phyloP scores from a whole-genome alignment of 2,113 vertebrate genomes.

The Pedionomus torquatus region DNA sequence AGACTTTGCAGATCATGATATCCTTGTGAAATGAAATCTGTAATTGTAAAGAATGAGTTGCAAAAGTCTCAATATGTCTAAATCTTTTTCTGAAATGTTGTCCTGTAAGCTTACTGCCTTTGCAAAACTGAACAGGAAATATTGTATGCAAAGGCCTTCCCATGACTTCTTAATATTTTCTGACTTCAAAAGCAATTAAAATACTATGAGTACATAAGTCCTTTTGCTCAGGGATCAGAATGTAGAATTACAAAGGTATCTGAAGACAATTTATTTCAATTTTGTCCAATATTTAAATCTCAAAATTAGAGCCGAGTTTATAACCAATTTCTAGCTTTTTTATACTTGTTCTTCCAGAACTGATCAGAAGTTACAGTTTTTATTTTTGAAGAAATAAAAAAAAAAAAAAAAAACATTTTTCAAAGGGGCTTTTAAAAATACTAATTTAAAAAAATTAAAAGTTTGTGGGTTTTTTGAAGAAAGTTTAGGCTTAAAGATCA shows the following conservation, averaged over 20 bases:
- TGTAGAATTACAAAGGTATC: not conserved
- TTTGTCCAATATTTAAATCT: not conserved
- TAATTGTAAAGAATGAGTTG: not conserved
- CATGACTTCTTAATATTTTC: rapidly evolving
- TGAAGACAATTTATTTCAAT: not conserved
- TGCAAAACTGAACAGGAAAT: not conserved
- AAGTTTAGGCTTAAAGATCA: not conserved
- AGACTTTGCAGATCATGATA: not conserved
- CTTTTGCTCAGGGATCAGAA: not conserved
- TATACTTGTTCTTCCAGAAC: not conserved
- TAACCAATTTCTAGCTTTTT: not conserved
- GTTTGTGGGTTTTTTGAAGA: not conserved
- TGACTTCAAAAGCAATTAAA: not conserved
- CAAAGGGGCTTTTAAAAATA: not conserved
- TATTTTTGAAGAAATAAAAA: not conserved
- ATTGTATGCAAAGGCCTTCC: not conserved
- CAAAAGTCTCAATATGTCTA: not conserved
- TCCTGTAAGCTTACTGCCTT: not conserved
- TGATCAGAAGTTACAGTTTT: not conserved
- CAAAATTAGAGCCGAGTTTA: not conserved
- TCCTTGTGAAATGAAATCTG: not conserved
- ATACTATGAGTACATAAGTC: not conserved
- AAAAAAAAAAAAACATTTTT: not conserved
- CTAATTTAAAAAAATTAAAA: not conserved
- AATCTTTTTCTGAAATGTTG: not conserved